Conservation (phyloP, 2,113 vertebrate species). For the Colossoma macropomum region DNA sequence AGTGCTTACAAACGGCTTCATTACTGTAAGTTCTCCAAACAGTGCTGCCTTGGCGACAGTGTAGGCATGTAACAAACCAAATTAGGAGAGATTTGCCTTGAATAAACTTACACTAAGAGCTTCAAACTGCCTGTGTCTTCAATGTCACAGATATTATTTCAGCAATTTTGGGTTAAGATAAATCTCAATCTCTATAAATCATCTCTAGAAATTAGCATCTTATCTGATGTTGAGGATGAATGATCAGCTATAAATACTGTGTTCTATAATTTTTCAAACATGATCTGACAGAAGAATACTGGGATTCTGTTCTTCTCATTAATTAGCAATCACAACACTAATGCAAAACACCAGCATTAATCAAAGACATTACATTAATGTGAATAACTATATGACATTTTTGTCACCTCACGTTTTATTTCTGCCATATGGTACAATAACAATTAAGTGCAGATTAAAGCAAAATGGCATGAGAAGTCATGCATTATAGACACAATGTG, state of each 20-base stretch:
- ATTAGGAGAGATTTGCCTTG: constrained; percentile 23
- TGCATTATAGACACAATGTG: no score
- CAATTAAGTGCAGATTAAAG: not conserved
- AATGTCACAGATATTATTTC: not conserved
- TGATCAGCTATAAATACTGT: no score
- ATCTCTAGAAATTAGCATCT: no score
- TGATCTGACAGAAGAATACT: not conserved
- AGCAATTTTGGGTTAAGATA: not conserved
- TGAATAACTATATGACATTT: no score
- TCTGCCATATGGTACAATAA: no score
- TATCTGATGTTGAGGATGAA: no score
- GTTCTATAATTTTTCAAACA: not conserved
- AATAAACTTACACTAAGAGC: not conserved
- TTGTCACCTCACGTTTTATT: no score
- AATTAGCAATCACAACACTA: no score
- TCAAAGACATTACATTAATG: no score
- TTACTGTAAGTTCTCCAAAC: constrained; percentile 18
- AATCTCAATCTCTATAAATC: not conserved
- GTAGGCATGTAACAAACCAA: constrained; percentile 23
- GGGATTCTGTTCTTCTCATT: no score
- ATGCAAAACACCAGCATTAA: no score
- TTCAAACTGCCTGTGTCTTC: not conserved
- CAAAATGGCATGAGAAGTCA: no score
- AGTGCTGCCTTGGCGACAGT: constrained; percentile 6
- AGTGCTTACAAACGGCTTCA: constrained; percentile 8